Percentiles rank a stretch among this genome's conserved stretches.
Conservation (phyloP, 2,113 vertebrate genomes). For the Perccottus glenii region DNA sequence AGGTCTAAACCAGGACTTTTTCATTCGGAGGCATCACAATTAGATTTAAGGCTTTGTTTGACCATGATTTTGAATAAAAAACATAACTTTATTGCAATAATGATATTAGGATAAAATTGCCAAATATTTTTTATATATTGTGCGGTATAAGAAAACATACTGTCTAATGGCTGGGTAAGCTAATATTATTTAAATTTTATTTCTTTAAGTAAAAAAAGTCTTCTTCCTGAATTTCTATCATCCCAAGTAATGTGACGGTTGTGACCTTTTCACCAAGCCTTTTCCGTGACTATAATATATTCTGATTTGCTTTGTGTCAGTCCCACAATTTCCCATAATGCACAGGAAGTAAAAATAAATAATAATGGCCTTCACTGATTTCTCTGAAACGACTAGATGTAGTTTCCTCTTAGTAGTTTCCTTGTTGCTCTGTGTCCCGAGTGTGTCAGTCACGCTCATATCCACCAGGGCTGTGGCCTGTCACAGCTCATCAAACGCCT, state of each 20-base stretch:
- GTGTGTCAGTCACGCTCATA: conserved; percentile 43
- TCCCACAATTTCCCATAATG: neutral
- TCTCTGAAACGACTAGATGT: neutral
- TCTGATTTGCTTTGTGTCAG: conserved; percentile 2
- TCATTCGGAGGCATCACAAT: too few species aligned
- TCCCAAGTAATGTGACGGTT: neutral
- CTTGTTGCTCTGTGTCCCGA: conserved; percentile 38
- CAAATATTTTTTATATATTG: too few species aligned
- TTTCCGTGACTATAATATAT: neutral
- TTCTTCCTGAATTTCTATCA: neutral
- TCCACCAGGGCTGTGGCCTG: conserved; percentile 33
- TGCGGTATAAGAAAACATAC: too few species aligned
- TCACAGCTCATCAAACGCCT: conserved; percentile 60
- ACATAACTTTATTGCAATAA: too few species aligned
- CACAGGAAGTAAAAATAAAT: neutral
- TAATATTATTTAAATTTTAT: too few species aligned
- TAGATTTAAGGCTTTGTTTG: too few species aligned
- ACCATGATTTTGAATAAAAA: too few species aligned
- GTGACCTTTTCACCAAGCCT: neutral
- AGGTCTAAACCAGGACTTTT: too few species aligned
- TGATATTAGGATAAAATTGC: too few species aligned
- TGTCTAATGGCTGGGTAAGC: too few species aligned
- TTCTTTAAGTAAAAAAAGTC: too few species aligned
- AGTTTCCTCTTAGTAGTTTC: neutral
- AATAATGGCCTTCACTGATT: neutral